Conservation (phyloP, 2,888 invertebrate genomes). For the Stratiomys singularior region DNA sequence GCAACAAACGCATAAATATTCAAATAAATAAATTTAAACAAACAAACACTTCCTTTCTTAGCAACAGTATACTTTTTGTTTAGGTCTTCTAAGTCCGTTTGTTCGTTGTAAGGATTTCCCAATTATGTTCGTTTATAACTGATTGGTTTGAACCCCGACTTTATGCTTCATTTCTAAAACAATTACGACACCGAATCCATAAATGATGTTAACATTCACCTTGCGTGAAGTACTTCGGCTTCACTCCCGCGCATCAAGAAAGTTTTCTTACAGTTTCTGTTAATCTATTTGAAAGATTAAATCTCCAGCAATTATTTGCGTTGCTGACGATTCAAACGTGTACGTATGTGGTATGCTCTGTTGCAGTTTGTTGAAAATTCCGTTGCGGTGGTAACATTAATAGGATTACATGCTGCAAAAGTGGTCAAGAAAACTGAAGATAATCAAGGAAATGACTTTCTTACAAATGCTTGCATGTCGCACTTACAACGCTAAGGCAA, state of each 20-base stretch:
- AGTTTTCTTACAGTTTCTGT: conserved; percentile 5
- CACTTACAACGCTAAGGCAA: neutral
- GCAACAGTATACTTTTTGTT: too few relatives aligned
- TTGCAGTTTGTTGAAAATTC: too few relatives aligned
- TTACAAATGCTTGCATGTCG: neutral
- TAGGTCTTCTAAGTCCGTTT: too few relatives aligned
- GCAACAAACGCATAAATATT: too few relatives aligned
- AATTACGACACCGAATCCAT: neutral
- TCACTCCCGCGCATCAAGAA: conserved; percentile 33
- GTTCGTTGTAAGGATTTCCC: too few relatives aligned
- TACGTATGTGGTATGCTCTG: neutral
- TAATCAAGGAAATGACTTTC: conserved; percentile 21
- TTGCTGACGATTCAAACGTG: neutral
- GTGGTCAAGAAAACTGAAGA: neutral
- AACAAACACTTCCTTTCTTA: too few relatives aligned
- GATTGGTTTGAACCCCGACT: neutral
- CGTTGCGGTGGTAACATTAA: neutral
- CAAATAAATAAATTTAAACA: too few relatives aligned
- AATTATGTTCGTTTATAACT: too few relatives aligned
- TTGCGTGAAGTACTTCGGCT: neutral
- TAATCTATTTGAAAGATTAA: conserved; percentile 8
- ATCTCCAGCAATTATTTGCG: conserved; percentile 21
- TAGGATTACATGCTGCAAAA: neutral
- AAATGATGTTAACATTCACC: conserved; percentile 14
- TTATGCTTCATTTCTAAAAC: neutral